Percentiles rank a stretch among this genome's conserved stretches.
These are phyloP conservation scores for Balaeniceps rex DNA, from an alignment of 2,113 vertebrate species.

Conservation along the genomic window DNA sequence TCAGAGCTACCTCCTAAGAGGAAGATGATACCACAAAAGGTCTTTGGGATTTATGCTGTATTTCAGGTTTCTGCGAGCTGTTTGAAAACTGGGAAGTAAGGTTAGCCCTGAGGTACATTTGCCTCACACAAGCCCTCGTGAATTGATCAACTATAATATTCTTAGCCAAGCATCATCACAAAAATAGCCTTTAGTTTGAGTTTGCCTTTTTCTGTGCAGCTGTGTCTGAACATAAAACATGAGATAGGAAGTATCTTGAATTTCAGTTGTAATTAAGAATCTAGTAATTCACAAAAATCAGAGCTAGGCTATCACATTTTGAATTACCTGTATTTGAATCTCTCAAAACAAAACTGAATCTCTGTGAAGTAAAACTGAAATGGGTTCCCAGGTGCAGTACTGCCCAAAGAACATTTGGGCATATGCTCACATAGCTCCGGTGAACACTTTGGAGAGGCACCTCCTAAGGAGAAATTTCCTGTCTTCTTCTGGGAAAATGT, in stretches of 20 bases:
- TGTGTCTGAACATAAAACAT: background rate
- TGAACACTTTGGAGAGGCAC: background rate
- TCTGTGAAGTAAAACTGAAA: background rate
- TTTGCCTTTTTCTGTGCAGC: background rate
- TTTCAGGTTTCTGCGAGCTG: background rate
- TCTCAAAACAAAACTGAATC: background rate
- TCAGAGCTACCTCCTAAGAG: background rate
- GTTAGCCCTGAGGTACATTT: background rate
- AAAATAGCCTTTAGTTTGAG: background rate
- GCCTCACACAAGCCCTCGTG: background rate
- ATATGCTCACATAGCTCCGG: too few species aligned
- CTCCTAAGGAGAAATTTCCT: background rate
- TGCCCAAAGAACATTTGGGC: background rate
- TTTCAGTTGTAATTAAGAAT: background rate
- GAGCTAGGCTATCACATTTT: background rate
- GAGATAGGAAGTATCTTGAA: background rate
- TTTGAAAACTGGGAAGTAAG: background rate
- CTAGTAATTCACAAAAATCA: background rate
- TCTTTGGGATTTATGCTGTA: background rate
- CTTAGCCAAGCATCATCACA: background rate
- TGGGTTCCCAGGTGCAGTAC: background rate
- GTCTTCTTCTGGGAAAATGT: background rate
- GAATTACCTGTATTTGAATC: background rate
- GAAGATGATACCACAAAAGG: background rate
- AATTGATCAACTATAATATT: background rate